Evolutionary conservation across 1,140 invertebrate species (phyloP), one percentile per base, ranked within the genome.

Genomic region (Bicyclus anynana): DNA sequence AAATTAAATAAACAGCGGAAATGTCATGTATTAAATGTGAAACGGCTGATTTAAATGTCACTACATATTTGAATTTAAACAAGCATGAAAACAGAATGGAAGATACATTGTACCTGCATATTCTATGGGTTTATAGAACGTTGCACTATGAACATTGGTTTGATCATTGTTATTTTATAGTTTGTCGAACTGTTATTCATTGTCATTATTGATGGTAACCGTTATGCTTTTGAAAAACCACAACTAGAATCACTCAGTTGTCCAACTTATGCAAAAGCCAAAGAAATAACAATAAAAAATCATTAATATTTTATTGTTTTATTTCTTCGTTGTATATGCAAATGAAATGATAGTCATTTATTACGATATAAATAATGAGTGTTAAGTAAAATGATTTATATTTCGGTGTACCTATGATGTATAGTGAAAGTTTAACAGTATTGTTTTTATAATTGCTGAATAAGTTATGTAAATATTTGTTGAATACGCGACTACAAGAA

Each of bases 91-190:
- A 44, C 37, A 42, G 40, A 42, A 42, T 26, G 37, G 37, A 53
- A 42, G 40, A 12, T n/a, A 33, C 50, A 42, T 26, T 55, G 13
- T 27, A 21, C 16, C 20, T 6, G 44, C 16, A 16, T 18, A 14
- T 35, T 50, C 29, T 21, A 51, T 37, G 20, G 17, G 29, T 7
- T 17, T 37, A 51, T 51, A 29, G 20, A 23, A 14, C 4, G n/a
- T 26, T 29, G 23, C 14, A 27, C n/a, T 47, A n/a, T 26, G 5
- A 27, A 14, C 20, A 12, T 9, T 38, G 13, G 13, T 1, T 14
- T 12, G n/a, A 51, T 26, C 42, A 76, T 37, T 55, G 14, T 49
- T 16, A 52, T 55, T 40, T 53, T 53, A 35, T 38, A 21, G 57
- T 48, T 37, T 37, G 14, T 38, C 48, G 23, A 26, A 48, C 48